These are phyloP conservation scores for Aphidius ervi DNA, from an alignment of 1,140 invertebrate species.

Conservation along the genomic window DNA sequence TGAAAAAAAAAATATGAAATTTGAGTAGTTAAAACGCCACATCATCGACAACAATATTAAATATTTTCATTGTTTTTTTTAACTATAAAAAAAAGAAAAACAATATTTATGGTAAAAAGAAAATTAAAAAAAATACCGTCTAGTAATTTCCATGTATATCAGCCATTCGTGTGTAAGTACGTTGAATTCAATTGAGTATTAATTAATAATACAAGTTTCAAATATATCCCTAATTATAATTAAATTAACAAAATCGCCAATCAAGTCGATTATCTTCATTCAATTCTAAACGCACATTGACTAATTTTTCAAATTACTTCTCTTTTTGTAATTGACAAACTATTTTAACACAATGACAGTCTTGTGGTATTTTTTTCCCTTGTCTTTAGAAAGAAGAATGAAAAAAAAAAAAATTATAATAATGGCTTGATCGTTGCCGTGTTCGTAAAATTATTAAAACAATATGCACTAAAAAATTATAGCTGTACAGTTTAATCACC, in stretches of 20 bases:
- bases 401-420: too few relatives aligned
- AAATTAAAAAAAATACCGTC: conserved; percentile 33
- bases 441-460: not conserved
- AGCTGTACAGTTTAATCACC: conserved; percentile 6
- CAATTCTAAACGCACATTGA: conserved; percentile 5
- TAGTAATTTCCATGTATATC: conserved; percentile 52
- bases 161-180: conserved; percentile 50
- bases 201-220: conserved; percentile 23
- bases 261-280: conserved; percentile 2
- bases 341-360: too few relatives aligned
- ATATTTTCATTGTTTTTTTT: too few relatives aligned
- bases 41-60: too few relatives aligned
- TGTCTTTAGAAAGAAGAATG: too few relatives aligned
- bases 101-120: not conserved
- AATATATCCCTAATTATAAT: conserved; percentile 13
- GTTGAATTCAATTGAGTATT: conserved; percentile 43
- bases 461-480: conserved; percentile 10
- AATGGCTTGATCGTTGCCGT: not conserved
- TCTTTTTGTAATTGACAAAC: too few relatives aligned
- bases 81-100: too few relatives aligned
- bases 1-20: too few relatives aligned
- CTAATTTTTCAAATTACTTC: too few relatives aligned
- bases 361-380: too few relatives aligned
- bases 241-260: conserved; percentile 9
- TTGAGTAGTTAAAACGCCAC: too few relatives aligned